Evolutionary conservation across 2,888 invertebrate species (phyloP), one percentile per base, ranked within the genome.

Genomic region (Drosophila neoperkinsi): DNA sequence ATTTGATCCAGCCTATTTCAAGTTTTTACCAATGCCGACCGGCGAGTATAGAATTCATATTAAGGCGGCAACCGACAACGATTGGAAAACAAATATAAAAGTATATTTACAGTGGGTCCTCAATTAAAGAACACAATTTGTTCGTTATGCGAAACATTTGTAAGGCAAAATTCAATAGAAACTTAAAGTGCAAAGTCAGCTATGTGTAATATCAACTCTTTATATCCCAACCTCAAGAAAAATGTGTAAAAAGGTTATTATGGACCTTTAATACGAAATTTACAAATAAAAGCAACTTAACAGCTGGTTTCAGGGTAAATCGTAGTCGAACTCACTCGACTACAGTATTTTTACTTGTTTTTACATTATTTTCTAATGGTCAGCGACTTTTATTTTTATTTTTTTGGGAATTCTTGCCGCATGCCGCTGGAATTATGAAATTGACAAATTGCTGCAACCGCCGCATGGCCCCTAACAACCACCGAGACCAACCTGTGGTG

Each of bases 391-490:
- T 66, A 51, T 56, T 59, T 67, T 25, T 21, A 30, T 21, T 30
- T 21, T 56, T 43, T 43, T 67, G 65, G 31, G 58, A 61, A 71
- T 74, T 74, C 70, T 77, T 74, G 68, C 67, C 74, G 71, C 87
- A 86, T 84, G 88, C 82, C 77, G 84, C 76, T 81, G 73, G 79
- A 87, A 85, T 90, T 91, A 88, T 90, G 88, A 87, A 91, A 90
- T 86, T 86, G 91, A 91, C 92, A 92, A 92, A 92, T 92, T 86
- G 86, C 87, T 70, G 62, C 78, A 83, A 74, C 83, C 77, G 70
- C 83, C 74, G 82, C 71, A 61, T 81, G 79, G 77, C 77, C 82
- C 76, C 68, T 57, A 72, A 38, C 25, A 73, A 69, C 63, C 60
- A 74, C 66, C 73, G 41, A 41, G 53, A 66, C 66, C 62, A 71